Conservation (phyloP, 2,113 vertebrate species). For the Eretmochelys imbricata region DNA sequence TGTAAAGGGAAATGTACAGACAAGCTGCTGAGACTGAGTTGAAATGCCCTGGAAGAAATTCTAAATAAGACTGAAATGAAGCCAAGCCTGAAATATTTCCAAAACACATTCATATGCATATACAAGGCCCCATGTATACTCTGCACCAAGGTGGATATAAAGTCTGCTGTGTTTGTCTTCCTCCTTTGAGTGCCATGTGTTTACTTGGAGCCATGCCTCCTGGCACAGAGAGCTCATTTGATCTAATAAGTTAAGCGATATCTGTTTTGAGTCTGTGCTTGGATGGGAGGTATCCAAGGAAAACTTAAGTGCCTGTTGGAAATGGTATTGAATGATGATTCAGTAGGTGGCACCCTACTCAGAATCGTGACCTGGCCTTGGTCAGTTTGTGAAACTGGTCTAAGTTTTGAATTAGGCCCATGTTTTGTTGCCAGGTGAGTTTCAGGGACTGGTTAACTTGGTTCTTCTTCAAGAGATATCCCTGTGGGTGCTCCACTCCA, state of each 20-base stretch:
- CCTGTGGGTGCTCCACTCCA: too few relatives aligned
- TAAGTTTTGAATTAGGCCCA: slow-evolving; percentile 12
- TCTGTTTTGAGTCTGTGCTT: slow-evolving; percentile 1
- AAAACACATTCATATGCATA: slow-evolving; percentile 61
- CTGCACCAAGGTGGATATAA: slow-evolving; percentile 15
- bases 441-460: background rate
- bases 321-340: background rate
- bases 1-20: slow-evolving; percentile 54
- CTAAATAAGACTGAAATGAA: slow-evolving; percentile 52
- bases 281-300: slow-evolving; percentile 26
- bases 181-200: slow-evolving; percentile 15
- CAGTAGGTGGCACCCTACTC: background rate
- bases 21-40: slow-evolving; percentile 41
- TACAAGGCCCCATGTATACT: background rate
- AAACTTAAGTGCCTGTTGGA: slow-evolving; percentile 4
- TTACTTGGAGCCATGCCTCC: slow-evolving; percentile 38
- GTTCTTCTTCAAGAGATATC: too few relatives aligned
- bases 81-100: slow-evolving; percentile 46
- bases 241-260: slow-evolving; percentile 49
- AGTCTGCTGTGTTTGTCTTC: slow-evolving; percentile 46
- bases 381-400: slow-evolving; percentile 7
- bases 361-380: slow-evolving; percentile 17
- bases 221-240: slow-evolving; percentile 41
- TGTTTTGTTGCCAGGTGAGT: slow-evolving; percentile 10
- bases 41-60: slow-evolving; percentile 54